Evolutionary conservation across 2,888 invertebrate genomes (phyloP), one percentile per base, ranked within the genome.

Genomic region (Mechanitis messenoides): DNA sequence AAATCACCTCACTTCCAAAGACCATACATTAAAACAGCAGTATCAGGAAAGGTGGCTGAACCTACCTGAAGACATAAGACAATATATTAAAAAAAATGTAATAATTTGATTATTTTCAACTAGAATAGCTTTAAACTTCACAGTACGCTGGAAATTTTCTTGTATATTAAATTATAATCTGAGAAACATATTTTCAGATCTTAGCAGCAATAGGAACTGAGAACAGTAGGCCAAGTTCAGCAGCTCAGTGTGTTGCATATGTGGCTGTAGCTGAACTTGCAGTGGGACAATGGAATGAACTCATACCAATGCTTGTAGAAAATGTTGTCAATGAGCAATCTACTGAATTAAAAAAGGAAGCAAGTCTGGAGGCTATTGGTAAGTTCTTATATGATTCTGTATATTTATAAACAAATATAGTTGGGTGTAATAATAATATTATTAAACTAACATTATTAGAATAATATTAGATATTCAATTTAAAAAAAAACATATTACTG

Each of bases 181-280:
- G n/a, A 56, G 53, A 54, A 53, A 20, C 59, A 53, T 56, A 54
- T 57, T 70, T 85, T 33, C 78, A 98, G 98, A 97, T 98, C 75
- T 90, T 99, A 75, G 93, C 93, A 72, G 95, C 99, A 11, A 92
- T 99, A 73, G 99, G 99, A 64, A 99, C 99, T 66, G 99, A 99
- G 91, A 95, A 94, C 66, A 95, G 94, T 68, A 91, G 99, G 68
- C 99, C 99, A 2, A 98, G 98, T 74, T 97, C 98, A 58, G 99
- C 99, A 6, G 99, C 99, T 1, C 99, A 99, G 85, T 99, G 99
- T 91, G 98, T 99, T 55, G 99, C 99, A 1, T 98, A 98, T 83
- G 97, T 99, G 65, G 99, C 98, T 0, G 97, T 98, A 57, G 95
- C 98, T 45, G 99, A 99, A 87, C 90, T 99, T 65, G 97, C 98